These are phyloP conservation scores for Daubentonia madagascariensis DNA, from an alignment of 2,113 vertebrate genomes.

Conservation along the genomic window DNA sequence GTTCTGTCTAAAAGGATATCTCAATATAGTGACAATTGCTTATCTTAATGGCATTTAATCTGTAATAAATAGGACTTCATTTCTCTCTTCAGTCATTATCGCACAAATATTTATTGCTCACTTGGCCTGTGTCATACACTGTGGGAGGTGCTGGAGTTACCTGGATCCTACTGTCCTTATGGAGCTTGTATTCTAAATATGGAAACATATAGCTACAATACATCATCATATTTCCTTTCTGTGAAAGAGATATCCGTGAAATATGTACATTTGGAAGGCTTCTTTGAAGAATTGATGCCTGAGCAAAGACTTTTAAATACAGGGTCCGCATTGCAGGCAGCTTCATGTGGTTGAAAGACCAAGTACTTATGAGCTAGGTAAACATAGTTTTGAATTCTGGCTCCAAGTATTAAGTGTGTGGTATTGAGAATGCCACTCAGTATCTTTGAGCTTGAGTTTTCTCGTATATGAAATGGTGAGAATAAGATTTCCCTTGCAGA, in stretches of 20 bases:
- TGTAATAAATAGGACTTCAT: not conserved
- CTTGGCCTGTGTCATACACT: not conserved
- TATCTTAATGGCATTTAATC: not conserved
- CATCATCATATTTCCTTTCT: not conserved
- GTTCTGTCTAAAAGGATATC: not conserved
- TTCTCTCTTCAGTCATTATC: not conserved
- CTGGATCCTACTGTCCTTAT: not conserved
- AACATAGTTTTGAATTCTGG: constrained; percentile 32
- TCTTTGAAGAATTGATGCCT: not conserved
- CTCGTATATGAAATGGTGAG: not conserved
- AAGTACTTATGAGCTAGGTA: not conserved
- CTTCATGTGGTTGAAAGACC: not conserved
- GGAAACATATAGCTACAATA: not conserved
- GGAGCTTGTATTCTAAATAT: not conserved
- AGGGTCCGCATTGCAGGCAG: not conserved
- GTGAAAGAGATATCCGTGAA: not conserved
- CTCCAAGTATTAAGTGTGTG: not conserved
- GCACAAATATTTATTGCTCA: not conserved
- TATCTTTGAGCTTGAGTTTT: constrained; percentile 14
- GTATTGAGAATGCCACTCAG: not conserved
- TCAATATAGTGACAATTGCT: not conserved
- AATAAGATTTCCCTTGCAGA: not conserved
- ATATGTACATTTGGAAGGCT: not conserved
- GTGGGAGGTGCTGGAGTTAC: not conserved
- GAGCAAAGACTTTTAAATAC: not conserved